Base-by-base conservation (phyloP, 1,140 invertebrate species). In the Rhynchophorus ferrugineus region DNA sequence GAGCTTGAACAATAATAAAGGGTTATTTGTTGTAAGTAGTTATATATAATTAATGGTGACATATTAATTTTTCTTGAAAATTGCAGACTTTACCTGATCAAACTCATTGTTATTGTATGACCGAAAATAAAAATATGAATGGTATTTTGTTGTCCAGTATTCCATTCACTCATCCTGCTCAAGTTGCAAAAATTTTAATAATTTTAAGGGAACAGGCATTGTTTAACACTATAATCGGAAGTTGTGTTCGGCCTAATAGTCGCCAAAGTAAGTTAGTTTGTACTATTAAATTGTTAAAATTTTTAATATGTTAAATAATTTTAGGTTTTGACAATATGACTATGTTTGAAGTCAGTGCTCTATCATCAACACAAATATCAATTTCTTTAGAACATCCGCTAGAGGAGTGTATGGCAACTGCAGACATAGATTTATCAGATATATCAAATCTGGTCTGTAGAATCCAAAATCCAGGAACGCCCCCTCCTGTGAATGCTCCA, bases 41-140 rank as follows among this genome's bases (percentile, higher is more conserved):
- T 6, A 9, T 38, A n/a, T 16, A 42, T 37, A 18, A 44, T 45
- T 33, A 45, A 34, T 49, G 24, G 5, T 29, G 5, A 29, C 11
- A 6, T 29, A 29, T 24, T 21, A 37, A 18, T 19, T 37, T 16
- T 43, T 14, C 3, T 42, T 21, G 13, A 16, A 14, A 37, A 9
- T 80, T 77, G 49, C 73, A 93, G 80, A 87, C 84, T 39, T 73
- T 96, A 19, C 89, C 91, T 0, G 92, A 95, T 65, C 92, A 96
- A 64, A 83, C 84, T 24, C 94, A 98, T 67, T 91, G 89, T 65
- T 97, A 95, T 67, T 92, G 91, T 68, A 79, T 97, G 72, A 93
- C 88, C 2, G 87, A 91, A 64, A 81, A 80, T 51, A 80, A 80
- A 56, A 80, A 78, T 9, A 76, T 95, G 70, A 80, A 86, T 41